phyloP scores from a whole-genome alignment of 2,888 invertebrate species.

The Drosophila trichaetosa region DNA sequence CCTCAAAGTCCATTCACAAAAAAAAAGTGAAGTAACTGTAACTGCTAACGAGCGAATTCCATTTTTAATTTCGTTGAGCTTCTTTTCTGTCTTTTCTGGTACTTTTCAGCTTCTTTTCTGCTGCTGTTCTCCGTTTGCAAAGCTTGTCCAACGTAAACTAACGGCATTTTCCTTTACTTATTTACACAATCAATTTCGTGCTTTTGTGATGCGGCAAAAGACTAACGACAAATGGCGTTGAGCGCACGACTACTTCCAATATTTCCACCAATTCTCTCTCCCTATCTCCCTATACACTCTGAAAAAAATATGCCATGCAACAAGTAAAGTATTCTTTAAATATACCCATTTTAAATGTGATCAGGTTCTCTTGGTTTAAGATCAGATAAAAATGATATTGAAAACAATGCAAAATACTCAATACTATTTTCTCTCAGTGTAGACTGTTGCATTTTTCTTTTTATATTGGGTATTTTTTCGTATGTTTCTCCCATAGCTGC shows the following conservation, averaged over 20 bases:
- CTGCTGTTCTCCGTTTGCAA: slow-evolving; percentile 7
- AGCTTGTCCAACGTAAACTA: slow-evolving; percentile 79
- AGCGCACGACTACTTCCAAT: slow-evolving; percentile 27
- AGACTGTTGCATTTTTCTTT: slow-evolving; percentile 23
- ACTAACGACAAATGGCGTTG: slow-evolving; percentile 46
- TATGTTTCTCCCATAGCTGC: slow-evolving; percentile 24
- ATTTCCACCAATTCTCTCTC: background rate
- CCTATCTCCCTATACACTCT: slow-evolving; percentile 3
- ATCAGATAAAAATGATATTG: background rate
- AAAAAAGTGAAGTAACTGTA: slow-evolving; percentile 47
- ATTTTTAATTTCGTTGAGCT: slow-evolving; percentile 72
- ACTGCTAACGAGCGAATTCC: slow-evolving; percentile 76
- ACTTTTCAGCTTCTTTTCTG: slow-evolving; percentile 2
- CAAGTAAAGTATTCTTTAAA: background rate
- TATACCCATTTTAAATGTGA: background rate
- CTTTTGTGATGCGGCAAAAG: slow-evolving; percentile 72
- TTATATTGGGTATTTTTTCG: slow-evolving; percentile 8
- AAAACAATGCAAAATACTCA: background rate
- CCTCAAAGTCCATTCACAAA: slow-evolving; percentile 71
- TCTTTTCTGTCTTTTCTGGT: slow-evolving; percentile 39
- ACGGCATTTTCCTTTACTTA: slow-evolving; percentile 79
- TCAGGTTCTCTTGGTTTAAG: background rate
- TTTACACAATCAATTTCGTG: slow-evolving; percentile 79
- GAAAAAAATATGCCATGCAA: background rate
- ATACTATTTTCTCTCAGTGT: background rate